phyloP scores from a whole-genome alignment of 2,113 vertebrate species.

The Diadophis punctatus region DNA sequence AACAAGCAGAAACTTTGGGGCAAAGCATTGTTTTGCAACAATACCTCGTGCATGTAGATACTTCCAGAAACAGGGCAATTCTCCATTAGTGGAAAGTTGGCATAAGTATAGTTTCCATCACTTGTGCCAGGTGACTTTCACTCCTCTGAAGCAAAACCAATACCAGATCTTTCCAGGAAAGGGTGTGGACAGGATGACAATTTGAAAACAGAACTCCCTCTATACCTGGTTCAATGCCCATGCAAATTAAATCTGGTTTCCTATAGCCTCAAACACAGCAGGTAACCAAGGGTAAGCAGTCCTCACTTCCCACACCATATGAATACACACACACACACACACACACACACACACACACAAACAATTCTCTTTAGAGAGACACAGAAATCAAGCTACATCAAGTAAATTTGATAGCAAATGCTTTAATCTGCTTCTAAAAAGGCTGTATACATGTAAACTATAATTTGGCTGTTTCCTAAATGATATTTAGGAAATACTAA shows the following conservation, averaged over 20 bases:
- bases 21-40: slow-evolving; percentile 13
- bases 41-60: slow-evolving; percentile 20
- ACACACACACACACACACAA: too few relatives aligned
- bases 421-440: neutral
- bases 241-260: slow-evolving; percentile 21
- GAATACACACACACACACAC: neutral
- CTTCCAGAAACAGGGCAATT: slow-evolving; percentile 5
- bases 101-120: slow-evolving; percentile 1
- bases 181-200: slow-evolving; percentile 31
- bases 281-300: neutral
- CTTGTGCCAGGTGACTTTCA: neutral
- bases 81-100: slow-evolving; percentile 28
- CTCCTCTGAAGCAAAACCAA: neutral
- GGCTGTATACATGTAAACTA: neutral
- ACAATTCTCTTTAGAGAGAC: neutral
- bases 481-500: neutral
- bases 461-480: neutral
- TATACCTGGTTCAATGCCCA: neutral
- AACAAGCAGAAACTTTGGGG: neutral
- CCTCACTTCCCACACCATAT: neutral
- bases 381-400: neutral
- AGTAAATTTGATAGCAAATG: neutral
- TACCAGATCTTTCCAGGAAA: neutral
- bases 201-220: neutral
- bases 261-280: neutral